Evolutionary conservation across 2,888 invertebrate genomes (phyloP).

Genomic region (Sialis fuliginosa): DNA sequence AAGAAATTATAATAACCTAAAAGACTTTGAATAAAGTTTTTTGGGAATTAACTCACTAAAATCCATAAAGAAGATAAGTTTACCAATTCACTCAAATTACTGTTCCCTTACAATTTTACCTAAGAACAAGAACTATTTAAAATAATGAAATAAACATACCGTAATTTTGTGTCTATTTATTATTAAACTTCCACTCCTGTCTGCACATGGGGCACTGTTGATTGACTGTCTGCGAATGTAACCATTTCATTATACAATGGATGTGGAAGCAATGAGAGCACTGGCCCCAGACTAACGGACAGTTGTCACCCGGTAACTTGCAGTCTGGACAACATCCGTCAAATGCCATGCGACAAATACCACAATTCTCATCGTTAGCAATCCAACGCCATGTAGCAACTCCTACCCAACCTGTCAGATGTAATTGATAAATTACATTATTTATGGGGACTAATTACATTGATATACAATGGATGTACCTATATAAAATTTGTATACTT

Average conservation of each 20-base stretch:
- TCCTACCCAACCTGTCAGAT: conserved; percentile 63
- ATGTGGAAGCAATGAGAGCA: conserved; percentile 99
- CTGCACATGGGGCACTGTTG: conserved; percentile 94
- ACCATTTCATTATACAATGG: conserved; percentile 99
- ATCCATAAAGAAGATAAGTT: no score
- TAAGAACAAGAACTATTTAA: no score
- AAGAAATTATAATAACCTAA: no score
- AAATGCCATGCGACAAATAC: conserved; percentile 98
- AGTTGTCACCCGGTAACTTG: conserved; percentile 93
- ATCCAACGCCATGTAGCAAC: conserved; percentile 99
- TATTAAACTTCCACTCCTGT: conserved; percentile 97
- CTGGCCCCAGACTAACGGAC: conserved; percentile 94
- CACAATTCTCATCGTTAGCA: conserved; percentile 97
- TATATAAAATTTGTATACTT: no score
- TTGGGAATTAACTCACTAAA: no score
- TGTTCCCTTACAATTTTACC: no score
- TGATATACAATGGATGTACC: no score
- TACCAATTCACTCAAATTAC: no score
- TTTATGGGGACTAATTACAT: no score
- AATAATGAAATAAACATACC: no score
- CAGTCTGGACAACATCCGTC: conserved; percentile 98
- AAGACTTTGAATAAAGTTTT: no score
- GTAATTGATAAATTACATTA: no score
- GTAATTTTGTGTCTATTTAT: conserved; percentile 40
- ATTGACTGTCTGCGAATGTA: conserved; percentile 77